Evolutionary conservation across 1,140 invertebrate genomes (phyloP).

Genomic region (Anadara kagoshimensis): DNA sequence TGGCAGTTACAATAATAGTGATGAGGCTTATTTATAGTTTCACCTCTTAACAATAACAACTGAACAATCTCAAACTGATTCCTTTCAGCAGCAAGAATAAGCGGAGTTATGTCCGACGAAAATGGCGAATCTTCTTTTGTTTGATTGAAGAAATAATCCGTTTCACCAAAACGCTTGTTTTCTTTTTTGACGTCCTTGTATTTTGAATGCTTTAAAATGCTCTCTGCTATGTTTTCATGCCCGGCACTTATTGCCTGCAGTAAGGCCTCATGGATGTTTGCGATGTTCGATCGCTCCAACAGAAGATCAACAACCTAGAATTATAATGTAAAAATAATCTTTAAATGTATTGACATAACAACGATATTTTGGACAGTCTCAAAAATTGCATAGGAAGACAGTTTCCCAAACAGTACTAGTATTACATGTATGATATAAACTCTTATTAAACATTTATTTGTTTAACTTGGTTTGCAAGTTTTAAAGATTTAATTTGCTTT

Average conservation of each 20-base stretch:
- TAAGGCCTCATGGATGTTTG: constrained; percentile 70
- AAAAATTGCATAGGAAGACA: too few relatives aligned
- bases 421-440: too few relatives aligned
- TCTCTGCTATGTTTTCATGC: constrained; percentile 71
- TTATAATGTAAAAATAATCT: constrained; percentile 8
- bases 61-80: constrained; percentile 73
- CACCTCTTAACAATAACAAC: constrained; percentile 69
- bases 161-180: constrained; percentile 63
- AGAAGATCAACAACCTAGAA: constrained; percentile 68
- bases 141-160: constrained; percentile 63
- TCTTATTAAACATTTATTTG: too few relatives aligned
- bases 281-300: constrained; percentile 62
- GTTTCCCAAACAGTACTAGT: too few relatives aligned
- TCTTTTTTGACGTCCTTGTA: constrained; percentile 65
- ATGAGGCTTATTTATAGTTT: constrained; percentile 77
- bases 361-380: too few relatives aligned
- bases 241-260: constrained; percentile 71
- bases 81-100: constrained; percentile 71
- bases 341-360: too few relatives aligned
- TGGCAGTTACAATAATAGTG: constrained; percentile 78
- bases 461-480: too few relatives aligned
- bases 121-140: constrained; percentile 66
- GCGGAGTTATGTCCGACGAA: constrained; percentile 70
- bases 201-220: constrained; percentile 70
- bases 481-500: too few relatives aligned